A percentile compares a stretch with the other conserved stretches of the same genome.
phyloP scores from a whole-genome alignment of 1,140 invertebrate species.

The Drosophila pseudoananassae region DNA sequence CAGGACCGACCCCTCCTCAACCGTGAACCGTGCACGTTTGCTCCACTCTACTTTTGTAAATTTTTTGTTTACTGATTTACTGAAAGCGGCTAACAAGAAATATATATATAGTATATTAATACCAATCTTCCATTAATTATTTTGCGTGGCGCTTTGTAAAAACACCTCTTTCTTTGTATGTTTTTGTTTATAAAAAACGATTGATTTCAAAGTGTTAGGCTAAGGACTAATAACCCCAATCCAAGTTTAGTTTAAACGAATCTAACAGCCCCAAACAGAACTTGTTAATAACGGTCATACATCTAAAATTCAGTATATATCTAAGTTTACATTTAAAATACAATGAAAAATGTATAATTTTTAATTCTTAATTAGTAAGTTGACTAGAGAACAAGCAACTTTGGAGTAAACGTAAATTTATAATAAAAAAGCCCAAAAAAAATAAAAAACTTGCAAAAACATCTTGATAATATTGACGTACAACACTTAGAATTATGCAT shows the following conservation, averaged over 20 bases:
- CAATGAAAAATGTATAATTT: conserved; percentile 70
- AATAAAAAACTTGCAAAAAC: conserved; percentile 51
- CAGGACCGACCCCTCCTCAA: no score
- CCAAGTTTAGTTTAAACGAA: conserved; percentile 28
- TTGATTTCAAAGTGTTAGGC: conserved; percentile 45
- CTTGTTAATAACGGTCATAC: conserved; percentile 57
- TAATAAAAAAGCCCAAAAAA: conserved; percentile 36
- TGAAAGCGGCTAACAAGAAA: conserved; percentile 48
- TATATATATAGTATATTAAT: conserved; percentile 35
- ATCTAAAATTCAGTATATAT: conserved; percentile 56
- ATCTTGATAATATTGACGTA: conserved; percentile 40
- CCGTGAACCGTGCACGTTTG: no score
- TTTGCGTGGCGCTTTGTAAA: conserved; percentile 61
- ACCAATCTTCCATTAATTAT: conserved; percentile 60
- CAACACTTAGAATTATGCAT: conserved; percentile 57
- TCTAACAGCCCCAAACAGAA: conserved; percentile 22
- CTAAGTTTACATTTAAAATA: conserved; percentile 69
- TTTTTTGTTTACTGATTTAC: conserved; percentile 62
- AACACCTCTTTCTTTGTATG: conserved; percentile 55
- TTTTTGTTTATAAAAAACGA: conserved; percentile 54
- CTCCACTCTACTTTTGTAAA: conserved; percentile 57
- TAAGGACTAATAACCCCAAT: conserved; percentile 32
- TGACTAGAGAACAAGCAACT: conserved; percentile 52
- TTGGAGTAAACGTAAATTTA: conserved; percentile 26
- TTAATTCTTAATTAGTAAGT: conserved; percentile 69